Percentiles rank a stretch among this genome's conserved stretches.
Conservation (phyloP, 2,113 vertebrate species). For the Lampris megalopsis region DNA sequence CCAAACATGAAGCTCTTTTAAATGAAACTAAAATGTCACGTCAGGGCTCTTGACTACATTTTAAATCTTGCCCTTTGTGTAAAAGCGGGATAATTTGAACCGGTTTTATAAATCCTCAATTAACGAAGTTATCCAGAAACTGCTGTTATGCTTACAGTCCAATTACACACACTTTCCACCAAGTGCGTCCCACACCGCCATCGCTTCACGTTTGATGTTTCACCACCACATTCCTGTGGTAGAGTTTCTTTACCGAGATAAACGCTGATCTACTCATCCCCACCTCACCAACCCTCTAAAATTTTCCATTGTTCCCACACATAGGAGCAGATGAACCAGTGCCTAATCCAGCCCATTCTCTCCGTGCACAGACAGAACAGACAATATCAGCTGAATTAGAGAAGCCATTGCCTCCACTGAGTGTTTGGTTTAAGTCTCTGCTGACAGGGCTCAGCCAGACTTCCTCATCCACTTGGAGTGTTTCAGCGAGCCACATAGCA, state of each 20-base stretch:
- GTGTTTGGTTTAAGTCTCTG: slow-evolving; percentile 51
- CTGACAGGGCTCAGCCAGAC: slow-evolving; percentile 68
- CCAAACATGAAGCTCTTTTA: too few species aligned
- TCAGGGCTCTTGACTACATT: too few species aligned
- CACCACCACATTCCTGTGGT: neutral
- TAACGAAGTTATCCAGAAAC: neutral
- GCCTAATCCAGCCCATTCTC: slow-evolving; percentile 74
- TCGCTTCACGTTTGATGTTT: neutral
- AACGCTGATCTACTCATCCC: neutral
- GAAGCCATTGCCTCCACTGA: slow-evolving; percentile 62
- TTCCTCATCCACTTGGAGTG: slow-evolving; percentile 52
- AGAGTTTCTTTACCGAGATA: slow-evolving; percentile 17
- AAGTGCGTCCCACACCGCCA: neutral
- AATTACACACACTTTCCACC: slow-evolving; percentile 1
- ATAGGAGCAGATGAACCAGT: slow-evolving; percentile 79
- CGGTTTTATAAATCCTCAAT: too few species aligned
- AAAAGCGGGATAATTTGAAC: too few species aligned
- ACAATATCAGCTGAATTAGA: slow-evolving; percentile 78
- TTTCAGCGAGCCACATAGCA: slow-evolving; percentile 47
- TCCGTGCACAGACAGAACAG: slow-evolving; percentile 81
- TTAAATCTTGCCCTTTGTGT: too few species aligned
- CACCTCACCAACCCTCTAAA: slow-evolving; percentile 52
- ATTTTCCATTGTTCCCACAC: slow-evolving; percentile 75
- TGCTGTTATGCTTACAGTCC: neutral
- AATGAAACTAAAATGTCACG: too few species aligned